A percentile compares a stretch with the other conserved stretches of the same genome.
These are phyloP conservation scores for Ptychobarbus kaznakovi DNA, from an alignment of 2,797 vertebrate genomes.

Conservation along the genomic window DNA sequence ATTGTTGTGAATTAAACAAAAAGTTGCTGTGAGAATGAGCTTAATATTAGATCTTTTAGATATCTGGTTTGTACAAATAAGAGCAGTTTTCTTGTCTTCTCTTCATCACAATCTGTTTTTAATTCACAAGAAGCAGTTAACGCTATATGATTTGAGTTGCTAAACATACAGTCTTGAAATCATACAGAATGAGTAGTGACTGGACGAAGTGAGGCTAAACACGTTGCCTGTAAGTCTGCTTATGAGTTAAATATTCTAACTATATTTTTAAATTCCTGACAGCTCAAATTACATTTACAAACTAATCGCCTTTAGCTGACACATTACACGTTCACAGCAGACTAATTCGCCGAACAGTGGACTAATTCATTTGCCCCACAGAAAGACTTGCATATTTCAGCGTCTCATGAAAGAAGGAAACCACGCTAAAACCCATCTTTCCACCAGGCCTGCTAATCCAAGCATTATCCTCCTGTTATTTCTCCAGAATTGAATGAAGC, in stretches of 20 bases:
- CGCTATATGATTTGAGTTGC: not conserved
- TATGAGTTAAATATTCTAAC: conserved; percentile 64
- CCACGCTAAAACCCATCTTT: conserved; percentile 72
- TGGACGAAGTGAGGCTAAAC: conserved; percentile 12
- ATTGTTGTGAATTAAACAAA: not conserved
- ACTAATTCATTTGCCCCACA: conserved; percentile 74
- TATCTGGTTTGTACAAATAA: conserved; percentile 1
- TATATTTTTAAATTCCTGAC: conserved; percentile 69
- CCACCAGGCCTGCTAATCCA: conserved; percentile 73
- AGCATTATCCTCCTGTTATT: conserved; percentile 77
- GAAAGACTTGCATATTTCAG: conserved; percentile 75
- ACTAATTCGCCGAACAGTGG: conserved; percentile 67
- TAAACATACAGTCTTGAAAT: not conserved
- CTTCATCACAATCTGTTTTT: not conserved
- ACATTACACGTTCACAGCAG: conserved; percentile 67
- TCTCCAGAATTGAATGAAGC: conserved; percentile 70
- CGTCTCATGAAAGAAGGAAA: conserved; percentile 54
- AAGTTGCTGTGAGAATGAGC: not conserved
- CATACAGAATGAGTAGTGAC: not conserved
- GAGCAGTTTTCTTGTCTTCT: not conserved
- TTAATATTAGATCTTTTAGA: not conserved
- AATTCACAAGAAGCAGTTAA: not conserved
- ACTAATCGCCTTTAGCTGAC: conserved; percentile 73
- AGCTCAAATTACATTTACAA: conserved; percentile 72
- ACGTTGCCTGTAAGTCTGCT: conserved; percentile 7